Evolutionary conservation across 2,797 vertebrate genomes (phyloP).

Genomic region (Todus mexicanus): DNA sequence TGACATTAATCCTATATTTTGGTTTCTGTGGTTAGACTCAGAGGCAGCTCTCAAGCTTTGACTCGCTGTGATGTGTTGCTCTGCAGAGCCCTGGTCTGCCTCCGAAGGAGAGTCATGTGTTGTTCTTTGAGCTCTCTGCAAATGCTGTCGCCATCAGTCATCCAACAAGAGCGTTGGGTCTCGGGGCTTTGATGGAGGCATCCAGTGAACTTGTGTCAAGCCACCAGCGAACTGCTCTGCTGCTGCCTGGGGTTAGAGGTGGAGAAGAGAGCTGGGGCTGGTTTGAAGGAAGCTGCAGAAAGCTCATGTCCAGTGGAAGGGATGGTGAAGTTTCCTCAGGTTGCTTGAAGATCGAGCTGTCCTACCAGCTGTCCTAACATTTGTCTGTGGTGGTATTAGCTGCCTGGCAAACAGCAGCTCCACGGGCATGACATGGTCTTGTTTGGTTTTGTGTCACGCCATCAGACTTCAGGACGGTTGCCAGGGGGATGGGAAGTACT

Average conservation of each 20-base stretch:
- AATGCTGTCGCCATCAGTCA: neutral
- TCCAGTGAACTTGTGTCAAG: neutral
- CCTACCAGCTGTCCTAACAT: neutral
- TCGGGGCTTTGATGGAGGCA: neutral
- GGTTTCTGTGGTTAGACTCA: neutral
- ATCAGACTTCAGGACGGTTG: neutral
- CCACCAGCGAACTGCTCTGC: neutral
- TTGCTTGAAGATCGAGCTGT: neutral
- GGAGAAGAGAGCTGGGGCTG: neutral
- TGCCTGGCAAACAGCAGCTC: neutral
- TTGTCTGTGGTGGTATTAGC: neutral
- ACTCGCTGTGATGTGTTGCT: neutral
- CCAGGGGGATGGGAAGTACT: slow-evolving; percentile 4
- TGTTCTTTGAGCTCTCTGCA: neutral
- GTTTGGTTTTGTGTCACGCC: neutral
- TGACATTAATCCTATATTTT: neutral
- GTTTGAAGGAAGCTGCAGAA: neutral
- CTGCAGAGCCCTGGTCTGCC: neutral
- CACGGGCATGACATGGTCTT: neutral
- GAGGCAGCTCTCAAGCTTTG: neutral
- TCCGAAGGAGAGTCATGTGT: neutral
- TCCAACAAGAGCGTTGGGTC: rapidly evolving
- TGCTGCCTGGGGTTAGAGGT: rapidly evolving
- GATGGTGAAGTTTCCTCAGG: neutral
- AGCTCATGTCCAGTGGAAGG: neutral